Evolutionary conservation across 2,113 vertebrate species (phyloP).

Genomic region (Mormyrus lacerda): DNA sequence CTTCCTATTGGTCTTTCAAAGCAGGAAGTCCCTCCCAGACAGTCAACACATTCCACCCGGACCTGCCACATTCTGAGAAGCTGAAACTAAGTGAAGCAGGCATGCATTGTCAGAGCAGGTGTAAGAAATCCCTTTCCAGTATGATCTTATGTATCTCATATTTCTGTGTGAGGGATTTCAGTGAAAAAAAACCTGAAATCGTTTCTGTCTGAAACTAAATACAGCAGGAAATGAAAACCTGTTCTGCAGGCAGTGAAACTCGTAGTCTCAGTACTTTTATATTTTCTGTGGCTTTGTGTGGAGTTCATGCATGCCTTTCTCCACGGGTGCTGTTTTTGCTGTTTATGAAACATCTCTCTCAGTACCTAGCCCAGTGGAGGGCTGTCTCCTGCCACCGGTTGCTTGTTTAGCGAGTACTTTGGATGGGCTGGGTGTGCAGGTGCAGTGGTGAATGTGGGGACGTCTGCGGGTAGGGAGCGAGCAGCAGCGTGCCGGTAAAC

Average conservation of each 20-base stretch:
- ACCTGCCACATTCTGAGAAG: background rate
- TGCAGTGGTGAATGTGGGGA: background rate
- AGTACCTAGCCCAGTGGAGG: background rate
- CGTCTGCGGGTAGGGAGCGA: background rate
- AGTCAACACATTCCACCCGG: background rate
- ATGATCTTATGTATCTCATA: background rate
- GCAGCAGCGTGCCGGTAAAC: background rate
- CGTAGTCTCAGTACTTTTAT: background rate
- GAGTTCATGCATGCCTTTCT: background rate
- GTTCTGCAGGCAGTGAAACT: background rate
- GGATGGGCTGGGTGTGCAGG: background rate
- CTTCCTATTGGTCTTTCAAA: background rate
- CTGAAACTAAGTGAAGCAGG: background rate
- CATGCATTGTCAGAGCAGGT: background rate
- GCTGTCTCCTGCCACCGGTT: background rate
- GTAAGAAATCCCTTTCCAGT: background rate
- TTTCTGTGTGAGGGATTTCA: background rate
- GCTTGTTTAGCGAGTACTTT: background rate
- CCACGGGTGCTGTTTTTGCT: background rate
- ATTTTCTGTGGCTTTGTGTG: background rate
- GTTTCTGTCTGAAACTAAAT: background rate
- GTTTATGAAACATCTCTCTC: background rate
- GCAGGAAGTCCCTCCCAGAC: background rate
- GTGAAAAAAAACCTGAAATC: background rate
- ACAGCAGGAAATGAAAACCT: background rate